Percentiles rank a stretch among this genome's conserved stretches.
Conservation (phyloP, 2,797 vertebrate genomes). For the Apodemus agrarius region DNA sequence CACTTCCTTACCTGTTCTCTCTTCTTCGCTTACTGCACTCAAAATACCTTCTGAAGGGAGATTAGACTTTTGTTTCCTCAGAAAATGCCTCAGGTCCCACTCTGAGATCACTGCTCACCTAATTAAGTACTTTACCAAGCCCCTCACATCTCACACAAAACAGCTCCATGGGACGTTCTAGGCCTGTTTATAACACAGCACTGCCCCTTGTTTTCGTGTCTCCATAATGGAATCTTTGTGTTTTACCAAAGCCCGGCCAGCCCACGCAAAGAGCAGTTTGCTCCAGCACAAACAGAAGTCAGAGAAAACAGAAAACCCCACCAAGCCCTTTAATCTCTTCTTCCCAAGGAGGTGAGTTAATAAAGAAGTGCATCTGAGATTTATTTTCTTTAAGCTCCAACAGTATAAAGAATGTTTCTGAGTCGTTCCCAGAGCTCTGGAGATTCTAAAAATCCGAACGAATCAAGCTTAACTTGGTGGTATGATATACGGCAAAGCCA, state of each 20-base stretch:
- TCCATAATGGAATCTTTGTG: constrained; percentile 31
- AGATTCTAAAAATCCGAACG: constrained; percentile 71
- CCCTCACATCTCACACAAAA: constrained; percentile 74
- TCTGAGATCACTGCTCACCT: background rate
- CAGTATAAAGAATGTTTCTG: constrained; percentile 58
- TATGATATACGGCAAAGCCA: constrained; percentile 82
- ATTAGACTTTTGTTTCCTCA: constrained; percentile 65
- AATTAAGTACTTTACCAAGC: constrained; percentile 79
- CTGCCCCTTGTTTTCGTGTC: background rate
- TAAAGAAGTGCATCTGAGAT: constrained; percentile 31
- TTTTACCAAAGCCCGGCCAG: constrained; percentile 48
- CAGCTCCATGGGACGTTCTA: constrained; percentile 14
- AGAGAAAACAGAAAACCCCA: constrained; percentile 60
- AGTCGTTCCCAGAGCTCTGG: constrained; percentile 61
- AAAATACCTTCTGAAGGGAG: constrained; percentile 68
- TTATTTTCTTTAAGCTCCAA: constrained; percentile 69
- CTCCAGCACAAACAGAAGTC: constrained; percentile 70
- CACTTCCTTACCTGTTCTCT: constrained; percentile 66
- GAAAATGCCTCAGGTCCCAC: constrained; percentile 64
- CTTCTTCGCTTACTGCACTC: constrained; percentile 62
- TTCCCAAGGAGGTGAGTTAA: constrained; percentile 71
- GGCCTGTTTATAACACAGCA: background rate
- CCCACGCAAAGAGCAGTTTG: constrained; percentile 58
- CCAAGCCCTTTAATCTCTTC: constrained; percentile 64
- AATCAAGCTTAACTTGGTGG: constrained; percentile 71